These are phyloP conservation scores for Taurulus bubalis DNA, from an alignment of 2,113 vertebrate genomes.

Conservation along the genomic window DNA sequence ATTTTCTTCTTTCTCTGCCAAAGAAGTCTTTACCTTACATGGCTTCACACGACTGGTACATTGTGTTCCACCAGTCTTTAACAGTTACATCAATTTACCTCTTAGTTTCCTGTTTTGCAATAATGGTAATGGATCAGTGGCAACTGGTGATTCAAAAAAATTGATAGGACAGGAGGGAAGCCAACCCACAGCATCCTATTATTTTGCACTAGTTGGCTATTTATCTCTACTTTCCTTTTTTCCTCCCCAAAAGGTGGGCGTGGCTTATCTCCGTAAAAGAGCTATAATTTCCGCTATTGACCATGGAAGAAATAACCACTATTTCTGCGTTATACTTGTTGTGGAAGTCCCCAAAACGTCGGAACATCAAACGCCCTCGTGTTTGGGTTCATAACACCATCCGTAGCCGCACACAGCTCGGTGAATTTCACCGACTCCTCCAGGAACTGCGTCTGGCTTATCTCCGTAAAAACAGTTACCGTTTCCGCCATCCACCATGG, in stretches of 20 bases:
- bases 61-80: constrained; percentile 7
- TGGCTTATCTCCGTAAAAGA: no score
- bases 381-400: no score
- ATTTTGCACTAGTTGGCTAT: neutral
- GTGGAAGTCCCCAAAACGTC: no score
- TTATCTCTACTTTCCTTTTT: neutral
- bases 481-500: no score
- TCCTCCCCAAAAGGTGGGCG: neutral
- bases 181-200: neutral
- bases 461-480: no score
- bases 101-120: neutral
- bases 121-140: neutral
- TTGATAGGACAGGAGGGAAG: neutral
- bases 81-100: neutral
- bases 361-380: no score
- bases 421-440: no score
- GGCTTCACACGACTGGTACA: neutral
- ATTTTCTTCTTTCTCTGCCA: constrained; percentile 72
- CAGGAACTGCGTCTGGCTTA: no score
- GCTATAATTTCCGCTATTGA: no score
- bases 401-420: no score
- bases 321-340: no score
- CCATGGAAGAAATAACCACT: no score
- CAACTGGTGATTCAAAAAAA: neutral
- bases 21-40: neutral